Conservation (phyloP, 2,797 vertebrate genomes). For the Onychomys arenicola region DNA sequence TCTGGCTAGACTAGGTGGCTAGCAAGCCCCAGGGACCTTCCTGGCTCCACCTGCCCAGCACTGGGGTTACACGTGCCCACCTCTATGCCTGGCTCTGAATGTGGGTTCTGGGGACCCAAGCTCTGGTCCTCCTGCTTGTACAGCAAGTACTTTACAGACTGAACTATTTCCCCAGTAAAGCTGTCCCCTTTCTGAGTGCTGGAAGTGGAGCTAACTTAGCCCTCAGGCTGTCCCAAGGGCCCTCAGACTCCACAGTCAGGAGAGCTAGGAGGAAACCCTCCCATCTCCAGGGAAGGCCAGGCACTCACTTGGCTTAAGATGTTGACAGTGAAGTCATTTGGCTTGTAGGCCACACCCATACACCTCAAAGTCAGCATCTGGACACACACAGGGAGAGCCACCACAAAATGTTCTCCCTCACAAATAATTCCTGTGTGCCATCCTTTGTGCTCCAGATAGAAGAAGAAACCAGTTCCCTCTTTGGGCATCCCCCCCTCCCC, state of each 20-base stretch:
- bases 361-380: background rate
- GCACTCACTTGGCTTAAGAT: background rate
- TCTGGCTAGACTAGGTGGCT: background rate
- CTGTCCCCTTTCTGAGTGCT: background rate
- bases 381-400: too few species aligned
- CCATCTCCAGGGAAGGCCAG: background rate
- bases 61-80: too few species aligned
- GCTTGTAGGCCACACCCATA: background rate
- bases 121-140: background rate
- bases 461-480: background rate
- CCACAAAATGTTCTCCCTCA: background rate
- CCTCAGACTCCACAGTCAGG: background rate
- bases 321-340: background rate
- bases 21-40: background rate
- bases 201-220: background rate
- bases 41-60: background rate
- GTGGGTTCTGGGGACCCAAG: background rate
- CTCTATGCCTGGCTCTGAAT: background rate
- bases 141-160: background rate
- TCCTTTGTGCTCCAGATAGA: background rate
- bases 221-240: background rate
- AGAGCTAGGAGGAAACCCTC: background rate
- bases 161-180: background rate
- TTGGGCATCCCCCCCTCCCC: too few species aligned
- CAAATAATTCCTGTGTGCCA: background rate